Base-by-base conservation (phyloP, 30 jellyfish, hydroid and myxozoan species). In the Cassiopea andromeda region DNA sequence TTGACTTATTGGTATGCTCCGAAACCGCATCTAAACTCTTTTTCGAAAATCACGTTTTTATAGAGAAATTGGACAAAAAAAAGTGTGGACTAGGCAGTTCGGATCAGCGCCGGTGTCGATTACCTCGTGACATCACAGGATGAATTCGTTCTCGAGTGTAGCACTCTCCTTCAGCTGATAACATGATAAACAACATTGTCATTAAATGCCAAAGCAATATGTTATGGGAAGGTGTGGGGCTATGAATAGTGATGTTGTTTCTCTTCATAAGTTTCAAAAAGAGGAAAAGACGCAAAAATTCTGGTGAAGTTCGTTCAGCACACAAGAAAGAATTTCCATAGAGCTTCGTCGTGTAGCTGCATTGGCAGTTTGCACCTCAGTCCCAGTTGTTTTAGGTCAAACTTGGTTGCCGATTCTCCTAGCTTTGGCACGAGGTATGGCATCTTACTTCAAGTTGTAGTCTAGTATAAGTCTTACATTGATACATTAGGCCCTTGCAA, bases 301-400 rank as follows among this genome's bases (percentile, higher is more conserved):
- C 19, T 72, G 81, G 81, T 72, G 81, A 72, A 72, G 81, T 72
- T 72, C 81, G 81, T 72, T 59, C 81, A 72, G 81, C 44, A 59
- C 49, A 72, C 81, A 72, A 72, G 57, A 14, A 72, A 72, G 81
- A 59, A 72, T 59, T 72, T 72, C 49, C 16, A 17, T 50, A 72
- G 44, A 43, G 59, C 47, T 59, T 72, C 81, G 48, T 46, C 57
- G 81, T 72, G 27, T 43, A 72, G 81, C 44, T 72, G 81, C 81
- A 72, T 72, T 72, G 19, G 81, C 81, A 72, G 81, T 59, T 59
- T 72, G 81, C 81, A 72, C 58, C 44, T 72, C 81, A 72, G 18
- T 59, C 81, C 50, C 19, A 59, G 44, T 72, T 72, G 81, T 59
- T 72, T 72, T 59, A 7, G 44, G 44, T 6, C 8, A 58, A 58